phyloP scores from a whole-genome alignment of 2,797 vertebrate genomes.

The Hoplostethus atlanticus region DNA sequence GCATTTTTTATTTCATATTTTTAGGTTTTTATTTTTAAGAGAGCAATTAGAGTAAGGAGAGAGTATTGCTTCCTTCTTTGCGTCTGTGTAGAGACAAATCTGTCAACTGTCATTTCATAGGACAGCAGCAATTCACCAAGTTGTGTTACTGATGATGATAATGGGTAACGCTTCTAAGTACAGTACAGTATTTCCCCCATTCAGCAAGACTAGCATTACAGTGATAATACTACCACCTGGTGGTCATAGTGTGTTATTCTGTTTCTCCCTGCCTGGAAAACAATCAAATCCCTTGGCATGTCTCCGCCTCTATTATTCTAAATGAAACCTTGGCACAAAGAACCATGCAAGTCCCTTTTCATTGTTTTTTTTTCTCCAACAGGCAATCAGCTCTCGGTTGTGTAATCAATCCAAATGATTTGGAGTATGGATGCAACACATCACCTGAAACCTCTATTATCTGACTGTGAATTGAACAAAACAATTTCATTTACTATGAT shows the following conservation, averaged over 20 bases:
- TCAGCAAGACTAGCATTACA: background rate
- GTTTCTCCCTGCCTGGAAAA: background rate
- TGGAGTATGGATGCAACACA: background rate
- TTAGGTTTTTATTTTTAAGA: too few species aligned
- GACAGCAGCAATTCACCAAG: background rate
- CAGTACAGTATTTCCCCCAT: background rate
- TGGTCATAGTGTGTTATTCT: conserved; percentile 46
- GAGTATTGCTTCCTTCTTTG: too few species aligned
- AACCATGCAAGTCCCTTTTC: background rate
- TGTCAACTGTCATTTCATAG: too few species aligned
- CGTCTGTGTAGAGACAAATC: too few species aligned
- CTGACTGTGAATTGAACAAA: too few species aligned
- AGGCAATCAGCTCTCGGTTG: too few species aligned
- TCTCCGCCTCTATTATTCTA: background rate
- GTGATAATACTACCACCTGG: conserved; percentile 65
- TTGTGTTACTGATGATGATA: background rate
- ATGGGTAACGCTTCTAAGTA: background rate
- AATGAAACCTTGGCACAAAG: background rate
- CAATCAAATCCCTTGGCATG: too few species aligned
- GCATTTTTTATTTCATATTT: too few species aligned
- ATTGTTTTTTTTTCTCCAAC: conserved; percentile 1
- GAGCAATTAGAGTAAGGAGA: too few species aligned
- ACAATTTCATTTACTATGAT: too few species aligned
- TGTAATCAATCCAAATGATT: background rate
- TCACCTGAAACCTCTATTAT: too few species aligned